phyloP scores from a whole-genome alignment of 2,797 vertebrate species.

The Spondyliosoma cantharus region DNA sequence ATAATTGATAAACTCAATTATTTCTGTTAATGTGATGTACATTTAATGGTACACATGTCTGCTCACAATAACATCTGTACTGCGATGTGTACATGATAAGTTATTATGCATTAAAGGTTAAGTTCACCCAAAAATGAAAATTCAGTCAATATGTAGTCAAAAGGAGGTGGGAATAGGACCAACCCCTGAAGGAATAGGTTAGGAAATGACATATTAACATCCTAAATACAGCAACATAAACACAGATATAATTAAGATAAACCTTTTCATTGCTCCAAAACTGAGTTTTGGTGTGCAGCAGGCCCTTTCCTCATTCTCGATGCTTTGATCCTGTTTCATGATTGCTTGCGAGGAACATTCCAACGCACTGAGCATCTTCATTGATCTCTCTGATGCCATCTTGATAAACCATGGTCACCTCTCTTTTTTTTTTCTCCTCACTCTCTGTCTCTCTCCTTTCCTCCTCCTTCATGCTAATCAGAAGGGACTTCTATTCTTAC shows the following conservation, averaged over 20 bases:
- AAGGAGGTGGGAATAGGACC: neutral
- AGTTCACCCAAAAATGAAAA: no score
- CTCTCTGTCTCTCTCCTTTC: constrained; percentile 72
- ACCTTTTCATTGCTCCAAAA: neutral
- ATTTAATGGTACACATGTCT: neutral
- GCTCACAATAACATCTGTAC: no score
- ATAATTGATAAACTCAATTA: neutral
- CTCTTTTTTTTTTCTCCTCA: constrained; percentile 68
- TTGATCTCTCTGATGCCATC: constrained; percentile 71
- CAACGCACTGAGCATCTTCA: constrained; percentile 68
- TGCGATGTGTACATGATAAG: neutral
- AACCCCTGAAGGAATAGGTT: neutral
- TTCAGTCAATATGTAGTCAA: neutral
- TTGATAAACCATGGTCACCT: constrained; percentile 75
- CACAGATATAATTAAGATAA: neutral
- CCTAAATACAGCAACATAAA: neutral
- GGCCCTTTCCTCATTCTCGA: neutral
- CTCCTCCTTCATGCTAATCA: constrained; percentile 87
- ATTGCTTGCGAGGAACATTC: constrained; percentile 54
- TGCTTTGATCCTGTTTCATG: constrained; percentile 36
- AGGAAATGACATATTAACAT: neutral
- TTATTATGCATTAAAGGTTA: no score
- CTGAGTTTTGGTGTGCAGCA: neutral
- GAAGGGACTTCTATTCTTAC: constrained; percentile 96
- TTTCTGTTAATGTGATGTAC: neutral